Conservation (phyloP, 2,113 vertebrate genomes). For the Struthidea cinerea region DNA sequence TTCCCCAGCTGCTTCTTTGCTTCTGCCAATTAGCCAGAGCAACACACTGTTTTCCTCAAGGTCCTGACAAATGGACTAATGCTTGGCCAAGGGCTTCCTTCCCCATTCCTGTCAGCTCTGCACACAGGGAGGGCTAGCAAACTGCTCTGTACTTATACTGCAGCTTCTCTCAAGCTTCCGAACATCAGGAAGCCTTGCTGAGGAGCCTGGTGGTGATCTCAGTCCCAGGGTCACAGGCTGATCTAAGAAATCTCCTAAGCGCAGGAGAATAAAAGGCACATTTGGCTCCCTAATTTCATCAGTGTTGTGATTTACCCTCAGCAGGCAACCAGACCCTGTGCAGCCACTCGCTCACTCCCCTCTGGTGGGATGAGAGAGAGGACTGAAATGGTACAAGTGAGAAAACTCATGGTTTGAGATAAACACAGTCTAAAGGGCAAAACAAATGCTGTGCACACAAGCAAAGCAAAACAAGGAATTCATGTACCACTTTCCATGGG, state of each 20-base stretch:
- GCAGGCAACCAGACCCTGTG: not conserved
- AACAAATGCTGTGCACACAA: not conserved
- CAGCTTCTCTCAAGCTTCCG: not conserved
- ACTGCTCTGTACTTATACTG: not conserved
- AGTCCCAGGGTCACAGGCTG: not conserved
- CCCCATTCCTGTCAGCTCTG: not conserved
- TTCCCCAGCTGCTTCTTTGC: not conserved
- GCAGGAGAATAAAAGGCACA: not conserved
- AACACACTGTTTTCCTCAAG: not conserved
- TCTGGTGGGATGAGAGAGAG: not conserved
- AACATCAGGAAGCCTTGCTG: not conserved
- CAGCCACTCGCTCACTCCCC: not conserved
- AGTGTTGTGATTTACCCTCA: not conserved
- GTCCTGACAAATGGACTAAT: not conserved
- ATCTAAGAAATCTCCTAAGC: not conserved
- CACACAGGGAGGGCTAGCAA: fast-evolving
- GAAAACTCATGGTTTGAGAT: not conserved
- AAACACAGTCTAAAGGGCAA: not conserved
- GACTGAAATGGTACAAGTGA: not conserved
- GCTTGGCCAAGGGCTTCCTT: not conserved
- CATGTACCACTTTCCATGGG: not conserved
- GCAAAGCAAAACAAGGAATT: not conserved
- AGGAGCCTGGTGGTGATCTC: not conserved
- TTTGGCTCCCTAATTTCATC: not conserved
- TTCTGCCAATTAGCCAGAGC: not conserved